phyloP scores from a whole-genome alignment of 2,797 vertebrate species.

The Tokudaia muenninki region DNA sequence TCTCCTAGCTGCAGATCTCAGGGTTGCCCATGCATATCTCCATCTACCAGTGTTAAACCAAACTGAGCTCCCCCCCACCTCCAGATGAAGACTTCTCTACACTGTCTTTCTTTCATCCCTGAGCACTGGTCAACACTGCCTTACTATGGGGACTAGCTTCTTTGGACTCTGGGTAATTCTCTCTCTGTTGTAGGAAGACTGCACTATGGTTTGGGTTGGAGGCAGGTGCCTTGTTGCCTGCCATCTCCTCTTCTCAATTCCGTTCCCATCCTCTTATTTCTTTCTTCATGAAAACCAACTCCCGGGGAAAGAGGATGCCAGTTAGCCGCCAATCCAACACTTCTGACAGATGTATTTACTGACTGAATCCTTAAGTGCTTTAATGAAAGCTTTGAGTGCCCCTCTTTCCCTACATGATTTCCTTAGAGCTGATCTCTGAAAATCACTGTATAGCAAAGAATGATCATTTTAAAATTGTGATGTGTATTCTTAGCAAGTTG shows the following conservation, averaged over 20 bases:
- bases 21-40: neutral
- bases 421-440: neutral
- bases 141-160: neutral
- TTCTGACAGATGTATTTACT: neutral
- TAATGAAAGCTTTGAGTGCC: accelerated
- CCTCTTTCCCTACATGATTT: neutral
- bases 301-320: neutral
- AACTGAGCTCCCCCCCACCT: neutral
- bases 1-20: neutral
- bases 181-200: no score
- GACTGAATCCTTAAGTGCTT: no score
- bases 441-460: neutral
- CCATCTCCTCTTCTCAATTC: neutral
- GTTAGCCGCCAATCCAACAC: neutral
- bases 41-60: neutral
- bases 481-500: neutral
- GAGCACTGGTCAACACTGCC: no score
- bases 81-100: neutral
- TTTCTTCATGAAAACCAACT: neutral
- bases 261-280: neutral
- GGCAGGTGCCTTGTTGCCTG: no score
- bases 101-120: neutral
- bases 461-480: neutral
- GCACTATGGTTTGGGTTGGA: neutral
- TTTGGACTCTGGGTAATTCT: neutral